Evolutionary conservation across 2,888 invertebrate species (phyloP).

Genomic region (Fragum whitleyi): DNA sequence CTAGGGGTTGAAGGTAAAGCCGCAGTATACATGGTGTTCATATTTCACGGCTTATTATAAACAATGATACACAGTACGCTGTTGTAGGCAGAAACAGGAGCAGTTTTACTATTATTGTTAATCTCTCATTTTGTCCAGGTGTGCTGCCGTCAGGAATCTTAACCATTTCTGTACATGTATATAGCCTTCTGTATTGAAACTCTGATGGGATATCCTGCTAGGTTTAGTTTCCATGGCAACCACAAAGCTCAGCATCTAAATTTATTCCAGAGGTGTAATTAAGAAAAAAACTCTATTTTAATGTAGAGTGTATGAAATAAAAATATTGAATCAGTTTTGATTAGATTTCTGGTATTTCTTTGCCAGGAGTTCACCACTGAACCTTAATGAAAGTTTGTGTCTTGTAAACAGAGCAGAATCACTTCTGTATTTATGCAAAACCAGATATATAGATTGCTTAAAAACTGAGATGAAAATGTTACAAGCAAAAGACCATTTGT

Average conservation of each 20-base stretch:
- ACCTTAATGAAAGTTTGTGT: not conserved
- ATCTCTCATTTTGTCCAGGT: constrained; percentile 50
- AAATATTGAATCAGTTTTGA: not conserved
- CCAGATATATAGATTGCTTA: too few relatives aligned
- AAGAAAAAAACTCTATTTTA: not conserved
- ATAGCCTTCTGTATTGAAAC: constrained; percentile 31
- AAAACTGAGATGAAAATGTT: too few relatives aligned
- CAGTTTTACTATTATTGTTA: constrained; percentile 22
- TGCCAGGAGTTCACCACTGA: not conserved
- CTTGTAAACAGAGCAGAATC: too few relatives aligned
- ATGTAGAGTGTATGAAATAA: not conserved
- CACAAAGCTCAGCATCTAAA: constrained; percentile 11
- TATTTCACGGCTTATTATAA: constrained; percentile 49
- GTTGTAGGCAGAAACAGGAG: not conserved
- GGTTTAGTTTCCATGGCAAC: constrained; percentile 28
- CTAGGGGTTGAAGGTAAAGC: not conserved
- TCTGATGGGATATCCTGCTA: constrained; percentile 30
- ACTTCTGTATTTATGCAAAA: too few relatives aligned
- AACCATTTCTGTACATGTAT: constrained; percentile 64
- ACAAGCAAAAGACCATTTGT: too few relatives aligned
- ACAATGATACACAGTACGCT: constrained; percentile 20
- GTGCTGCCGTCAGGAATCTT: constrained; percentile 52
- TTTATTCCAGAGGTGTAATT: constrained; percentile 9
- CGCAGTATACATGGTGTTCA: constrained; percentile 17
- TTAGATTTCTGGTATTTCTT: not conserved